phyloP scores from a whole-genome alignment of 2,797 vertebrate genomes.

The Ptychadena robeensis region DNA sequence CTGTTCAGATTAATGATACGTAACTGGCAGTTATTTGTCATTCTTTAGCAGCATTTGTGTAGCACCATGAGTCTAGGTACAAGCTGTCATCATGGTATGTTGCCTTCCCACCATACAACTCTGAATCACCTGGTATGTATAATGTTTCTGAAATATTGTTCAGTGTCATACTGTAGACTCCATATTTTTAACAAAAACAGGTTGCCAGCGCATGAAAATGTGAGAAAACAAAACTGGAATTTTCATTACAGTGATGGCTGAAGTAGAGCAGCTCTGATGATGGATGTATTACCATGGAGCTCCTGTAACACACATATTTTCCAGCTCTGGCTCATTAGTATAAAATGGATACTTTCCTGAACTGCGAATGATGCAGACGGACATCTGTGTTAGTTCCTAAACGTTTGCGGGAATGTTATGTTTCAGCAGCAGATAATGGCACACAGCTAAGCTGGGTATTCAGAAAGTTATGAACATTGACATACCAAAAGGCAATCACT shows the following conservation, averaged over 20 bases:
- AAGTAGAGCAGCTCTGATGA: conserved; percentile 5
- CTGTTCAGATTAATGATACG: too few relatives aligned
- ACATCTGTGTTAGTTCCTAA: conserved; percentile 24
- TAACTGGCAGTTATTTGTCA: not conserved
- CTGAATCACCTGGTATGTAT: not conserved
- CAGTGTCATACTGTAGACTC: not conserved
- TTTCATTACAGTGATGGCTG: conserved; percentile 13
- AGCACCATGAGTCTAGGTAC: not conserved
- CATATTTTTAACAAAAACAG: not conserved
- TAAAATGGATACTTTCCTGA: conserved; percentile 15
- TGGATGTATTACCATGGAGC: conserved; percentile 21
- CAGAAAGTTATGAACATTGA: too few relatives aligned
- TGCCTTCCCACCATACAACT: not conserved
- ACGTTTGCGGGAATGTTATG: not conserved
- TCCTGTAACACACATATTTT: conserved; percentile 27
- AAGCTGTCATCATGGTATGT: not conserved
- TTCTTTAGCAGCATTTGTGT: not conserved
- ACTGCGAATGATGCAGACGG: conserved; percentile 7
- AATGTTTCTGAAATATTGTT: not conserved
- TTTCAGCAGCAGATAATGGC: not conserved
- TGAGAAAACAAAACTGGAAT: conserved; percentile 28
- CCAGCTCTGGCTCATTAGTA: conserved; percentile 17
- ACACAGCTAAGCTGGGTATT: not conserved
- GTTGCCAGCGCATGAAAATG: not conserved
- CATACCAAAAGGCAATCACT: too few relatives aligned